Evolutionary conservation across 1,140 invertebrate genomes (phyloP).

Genomic region (Mya arenaria): DNA sequence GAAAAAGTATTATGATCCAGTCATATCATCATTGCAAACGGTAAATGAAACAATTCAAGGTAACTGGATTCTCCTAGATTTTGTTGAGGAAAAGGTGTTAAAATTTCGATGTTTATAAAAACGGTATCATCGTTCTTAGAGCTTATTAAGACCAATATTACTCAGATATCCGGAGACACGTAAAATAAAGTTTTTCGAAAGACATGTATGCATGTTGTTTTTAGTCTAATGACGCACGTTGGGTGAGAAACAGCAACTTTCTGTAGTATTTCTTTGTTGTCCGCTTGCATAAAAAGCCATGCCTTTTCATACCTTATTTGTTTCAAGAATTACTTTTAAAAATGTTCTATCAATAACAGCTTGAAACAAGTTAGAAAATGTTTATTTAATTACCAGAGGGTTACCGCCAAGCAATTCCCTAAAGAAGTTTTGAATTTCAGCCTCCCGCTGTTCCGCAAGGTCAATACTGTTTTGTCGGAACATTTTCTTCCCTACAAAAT

Average conservation of each 20-base stretch:
- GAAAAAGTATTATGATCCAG: background rate
- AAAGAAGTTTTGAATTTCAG: conserved; percentile 28
- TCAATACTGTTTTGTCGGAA: conserved; percentile 15
- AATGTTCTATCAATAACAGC: background rate
- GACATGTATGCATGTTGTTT: background rate
- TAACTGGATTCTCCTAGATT: background rate
- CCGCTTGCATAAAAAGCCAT: background rate
- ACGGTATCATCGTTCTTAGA: background rate
- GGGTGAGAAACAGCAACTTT: too few species aligned
- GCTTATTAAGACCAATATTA: background rate
- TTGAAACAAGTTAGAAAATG: background rate
- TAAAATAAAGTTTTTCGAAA: background rate
- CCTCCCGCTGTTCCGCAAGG: conserved; percentile 20
- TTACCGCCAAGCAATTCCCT: conserved; percentile 22
- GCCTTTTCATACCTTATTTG: background rate
- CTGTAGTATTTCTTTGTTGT: background rate
- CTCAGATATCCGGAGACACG: background rate
- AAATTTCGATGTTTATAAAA: background rate
- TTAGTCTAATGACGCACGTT: too few species aligned
- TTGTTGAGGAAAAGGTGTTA: background rate
- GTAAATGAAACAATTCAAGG: background rate
- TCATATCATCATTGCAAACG: background rate
- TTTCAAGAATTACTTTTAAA: background rate
- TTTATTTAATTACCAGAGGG: conserved; percentile 8
- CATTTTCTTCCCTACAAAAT: conserved; percentile 5